Evolutionary conservation across 2,888 invertebrate species (phyloP), one percentile per base, ranked within the genome.

Genomic region (Epiperipatus broadwayi): DNA sequence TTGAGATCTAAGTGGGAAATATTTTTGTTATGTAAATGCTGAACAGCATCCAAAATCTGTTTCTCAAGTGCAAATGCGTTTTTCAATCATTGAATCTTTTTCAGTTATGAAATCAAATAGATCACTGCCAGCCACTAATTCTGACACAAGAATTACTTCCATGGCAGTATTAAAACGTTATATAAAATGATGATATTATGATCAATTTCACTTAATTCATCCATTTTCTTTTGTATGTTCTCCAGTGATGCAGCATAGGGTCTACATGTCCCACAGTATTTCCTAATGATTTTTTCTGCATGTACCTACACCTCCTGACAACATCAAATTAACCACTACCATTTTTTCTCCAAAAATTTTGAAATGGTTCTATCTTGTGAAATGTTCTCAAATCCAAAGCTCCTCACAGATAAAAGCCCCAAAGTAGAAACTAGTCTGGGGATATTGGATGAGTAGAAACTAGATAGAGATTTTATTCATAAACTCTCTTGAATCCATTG

Each of bases 1-100:
- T 73, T 73, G 43, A 73, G 65, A 55, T 73, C 73, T 45, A 73
- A 59, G 57, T 73, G 73, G 43, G 70, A 71, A 45, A 73, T 68
- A 51, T 66, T 62, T 48, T 64, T 64, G 32, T 63, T 60, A 57
- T 73, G 73, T 52, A 73, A 60, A 50, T 73, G 71, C 48, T 64
- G 58, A 25, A 73, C 58, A 15, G 71, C 73, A 43, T 66, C 60
- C 41, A 73, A 60, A 45, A 73, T 72, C 57, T 73, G 73, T 45
- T 60, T 52, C 43, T 72, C 63, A 54, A 71, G 71, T 35, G 64
- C 61, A 5, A 68, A 65, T 10, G 72, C 71, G 54, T 72, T 71
- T 28, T 61, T 72, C 72, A 46, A 61, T 63, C 14, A 69, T 53
- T 33, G 56, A 56, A 43, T 67, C 68, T 44, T 58, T 58, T 41